Evolutionary conservation across 2,113 vertebrate species (phyloP).

Genomic region (Labeo catla): DNA sequence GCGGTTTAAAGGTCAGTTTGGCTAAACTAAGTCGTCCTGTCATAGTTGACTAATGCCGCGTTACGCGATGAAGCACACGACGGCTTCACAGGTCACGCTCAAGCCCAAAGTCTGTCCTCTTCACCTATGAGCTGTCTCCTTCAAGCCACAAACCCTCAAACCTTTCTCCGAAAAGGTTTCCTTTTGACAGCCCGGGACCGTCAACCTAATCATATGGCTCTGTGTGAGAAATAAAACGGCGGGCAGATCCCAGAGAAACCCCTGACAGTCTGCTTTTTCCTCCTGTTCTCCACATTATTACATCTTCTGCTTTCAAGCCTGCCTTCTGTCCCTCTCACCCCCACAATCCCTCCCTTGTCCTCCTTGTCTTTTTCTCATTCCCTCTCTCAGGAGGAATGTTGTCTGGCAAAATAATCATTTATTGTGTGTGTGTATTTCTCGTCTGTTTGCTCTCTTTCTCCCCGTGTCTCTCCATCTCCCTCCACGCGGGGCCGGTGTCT

Average conservation of each 20-base stretch:
- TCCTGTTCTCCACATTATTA: slow-evolving; percentile 20
- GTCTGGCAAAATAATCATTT: slow-evolving; percentile 52
- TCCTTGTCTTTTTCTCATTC: slow-evolving; percentile 30
- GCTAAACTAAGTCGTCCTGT: background rate
- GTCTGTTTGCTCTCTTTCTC: slow-evolving; percentile 26
- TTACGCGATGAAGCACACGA: background rate
- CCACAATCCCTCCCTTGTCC: slow-evolving; percentile 18
- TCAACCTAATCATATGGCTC: slow-evolving; percentile 29
- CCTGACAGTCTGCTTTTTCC: slow-evolving; percentile 34
- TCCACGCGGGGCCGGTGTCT: background rate
- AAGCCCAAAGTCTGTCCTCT: slow-evolving; percentile 7
- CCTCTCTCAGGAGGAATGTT: slow-evolving; percentile 34
- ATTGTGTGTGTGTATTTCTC: slow-evolving; percentile 27
- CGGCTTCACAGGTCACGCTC: background rate
- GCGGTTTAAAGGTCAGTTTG: background rate
- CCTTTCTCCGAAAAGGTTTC: slow-evolving; percentile 10
- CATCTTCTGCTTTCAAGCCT: slow-evolving; percentile 38
- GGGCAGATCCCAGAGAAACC: slow-evolving; percentile 26
- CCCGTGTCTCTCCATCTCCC: background rate
- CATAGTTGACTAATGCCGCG: slow-evolving; percentile 27
- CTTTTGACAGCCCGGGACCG: slow-evolving; percentile 1
- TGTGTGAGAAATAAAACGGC: slow-evolving; percentile 18
- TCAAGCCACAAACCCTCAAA: slow-evolving; percentile 10
- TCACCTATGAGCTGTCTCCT: slow-evolving; percentile 33
- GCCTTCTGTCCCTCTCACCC: background rate